Evolutionary conservation across 2,888 invertebrate genomes (phyloP), one percentile per base, ranked within the genome.

Genomic region (Mycogona germanica): DNA sequence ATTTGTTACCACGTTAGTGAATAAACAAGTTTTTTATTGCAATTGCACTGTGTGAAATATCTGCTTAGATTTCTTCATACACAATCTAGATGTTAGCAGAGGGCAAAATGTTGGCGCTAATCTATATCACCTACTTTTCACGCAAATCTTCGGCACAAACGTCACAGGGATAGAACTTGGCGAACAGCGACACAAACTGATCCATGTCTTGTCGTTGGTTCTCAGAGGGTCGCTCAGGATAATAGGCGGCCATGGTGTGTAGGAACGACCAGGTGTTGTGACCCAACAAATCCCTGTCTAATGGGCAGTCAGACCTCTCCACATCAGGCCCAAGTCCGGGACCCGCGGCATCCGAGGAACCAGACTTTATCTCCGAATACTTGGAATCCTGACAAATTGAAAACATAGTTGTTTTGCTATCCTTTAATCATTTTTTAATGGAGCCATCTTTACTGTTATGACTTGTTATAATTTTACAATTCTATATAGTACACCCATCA

Each of bases 181-280:
- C 81, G 65, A 98, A 82, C 32, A 84, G 74, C 40, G 78, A 73
- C 59, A 97, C 82, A 67, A 97, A 95, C 37, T 76, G 75, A 44
- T 74, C 76, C 81, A 95, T 87, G 60, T 88, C 82, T 1, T 74
- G 72, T 49, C 82, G 78, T 62, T 93, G 79, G 41, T 75, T 70
- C 5, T 70, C 70, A 0, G 79, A 77, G 0, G 98, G 96, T 61
- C 79, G 77, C 3, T 84, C 81, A 0, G 97, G 93, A 72, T 83
- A 98, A 68, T 91, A 87, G 0, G 93, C 88, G 2, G 92, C 93
- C 81, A 97, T 92, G 0, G 97, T 88, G 67, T 98, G 98, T 2
- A 98, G 75, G 61, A 97, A 80, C 5, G 86, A 81, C 98, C 98
- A 98, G 2, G 96, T 86, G 49, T 79, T 78, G 3, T 78, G 76